phyloP scores from a whole-genome alignment of 1,140 invertebrate genomes.

The Charaxes varanes region DNA sequence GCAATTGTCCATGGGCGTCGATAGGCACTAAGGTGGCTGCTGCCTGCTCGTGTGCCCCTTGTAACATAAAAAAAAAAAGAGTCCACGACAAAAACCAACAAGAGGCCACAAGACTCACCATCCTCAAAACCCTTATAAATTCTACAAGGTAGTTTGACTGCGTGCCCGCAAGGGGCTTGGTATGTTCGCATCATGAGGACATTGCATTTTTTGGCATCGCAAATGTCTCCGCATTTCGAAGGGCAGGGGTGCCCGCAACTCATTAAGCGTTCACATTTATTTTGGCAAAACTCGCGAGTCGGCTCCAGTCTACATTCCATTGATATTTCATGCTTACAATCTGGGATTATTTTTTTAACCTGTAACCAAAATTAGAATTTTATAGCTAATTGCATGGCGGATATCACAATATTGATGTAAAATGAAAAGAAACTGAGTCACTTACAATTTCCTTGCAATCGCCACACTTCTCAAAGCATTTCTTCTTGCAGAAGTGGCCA shows the following conservation, averaged over 20 bases:
- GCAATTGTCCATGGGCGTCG: too few species aligned
- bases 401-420: too few species aligned
- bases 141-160: conserved; percentile 54
- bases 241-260: conserved; percentile 68
- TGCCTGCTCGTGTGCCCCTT: too few species aligned
- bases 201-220: conserved; percentile 43
- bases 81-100: too few species aligned
- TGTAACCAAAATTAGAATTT: conserved; percentile 26
- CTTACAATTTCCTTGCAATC: conserved; percentile 62
- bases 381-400: background rate
- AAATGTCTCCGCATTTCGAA: conserved; percentile 44
- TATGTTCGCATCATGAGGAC: conserved; percentile 24
- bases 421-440: background rate
- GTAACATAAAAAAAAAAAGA: too few species aligned
- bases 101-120: too few species aligned
- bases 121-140: too few species aligned
- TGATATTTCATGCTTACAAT: conserved; percentile 60
- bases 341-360: conserved; percentile 62
- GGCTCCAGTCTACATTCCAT: conserved; percentile 41
- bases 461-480: conserved; percentile 66
- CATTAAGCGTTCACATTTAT: conserved; percentile 45
- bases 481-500: conserved; percentile 67
- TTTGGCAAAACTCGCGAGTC: conserved; percentile 35
- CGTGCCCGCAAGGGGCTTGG: conserved; percentile 60
- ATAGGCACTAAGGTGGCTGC: too few species aligned